Evolutionary conservation across 2,888 invertebrate species (phyloP).

Genomic region (Aradus depressus): DNA sequence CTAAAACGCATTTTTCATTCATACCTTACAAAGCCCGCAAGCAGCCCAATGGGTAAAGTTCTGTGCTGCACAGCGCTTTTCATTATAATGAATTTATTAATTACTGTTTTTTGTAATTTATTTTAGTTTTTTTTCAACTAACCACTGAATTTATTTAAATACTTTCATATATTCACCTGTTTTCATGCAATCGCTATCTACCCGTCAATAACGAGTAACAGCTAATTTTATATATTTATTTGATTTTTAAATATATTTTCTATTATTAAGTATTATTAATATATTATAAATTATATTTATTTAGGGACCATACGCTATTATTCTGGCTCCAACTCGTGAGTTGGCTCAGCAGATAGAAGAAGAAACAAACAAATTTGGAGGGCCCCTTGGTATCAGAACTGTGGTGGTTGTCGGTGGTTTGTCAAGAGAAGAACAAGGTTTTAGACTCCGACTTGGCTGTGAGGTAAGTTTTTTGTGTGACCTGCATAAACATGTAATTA

Average conservation of each 20-base stretch:
- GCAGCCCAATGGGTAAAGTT: no score
- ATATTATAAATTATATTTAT: neutral
- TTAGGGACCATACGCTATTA: conserved; percentile 93
- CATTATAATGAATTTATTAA: no score
- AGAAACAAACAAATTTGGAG: conserved; percentile 95
- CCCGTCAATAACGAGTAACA: no score
- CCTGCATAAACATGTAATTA: neutral
- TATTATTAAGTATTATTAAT: neutral
- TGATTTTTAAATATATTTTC: neutral
- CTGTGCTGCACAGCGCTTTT: no score
- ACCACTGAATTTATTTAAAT: neutral
- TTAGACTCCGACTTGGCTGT: conserved; percentile 89
- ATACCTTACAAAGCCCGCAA: no score
- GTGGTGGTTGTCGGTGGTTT: conserved; percentile 97
- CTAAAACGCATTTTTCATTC: no score
- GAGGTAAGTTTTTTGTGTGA: conserved; percentile 46
- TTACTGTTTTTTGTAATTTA: neutral
- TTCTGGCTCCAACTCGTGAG: conserved; percentile 98
- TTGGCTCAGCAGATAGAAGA: conserved; percentile 99
- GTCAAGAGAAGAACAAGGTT: conserved; percentile 96
- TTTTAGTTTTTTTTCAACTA: neutral
- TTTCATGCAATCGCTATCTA: no score
- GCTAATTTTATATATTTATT: neutral
- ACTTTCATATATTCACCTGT: no score
- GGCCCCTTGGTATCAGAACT: conserved; percentile 81